Evolutionary conservation across 1,140 invertebrate genomes (phyloP), one percentile per base, ranked within the genome.

Genomic region (Episyrphus balteatus): DNA sequence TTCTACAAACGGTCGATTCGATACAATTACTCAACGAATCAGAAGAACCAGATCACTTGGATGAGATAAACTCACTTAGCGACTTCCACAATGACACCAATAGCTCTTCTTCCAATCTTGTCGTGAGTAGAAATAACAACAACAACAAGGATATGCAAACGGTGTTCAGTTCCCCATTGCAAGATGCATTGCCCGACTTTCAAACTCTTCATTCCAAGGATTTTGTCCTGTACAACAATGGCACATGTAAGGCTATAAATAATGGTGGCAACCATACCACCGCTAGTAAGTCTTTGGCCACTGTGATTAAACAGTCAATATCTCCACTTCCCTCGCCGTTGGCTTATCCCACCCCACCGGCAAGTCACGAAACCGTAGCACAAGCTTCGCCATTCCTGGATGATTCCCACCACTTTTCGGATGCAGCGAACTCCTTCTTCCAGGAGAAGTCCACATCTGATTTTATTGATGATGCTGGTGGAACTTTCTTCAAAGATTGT

Each of bases 291-390:
- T 62, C 60, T 41, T 44, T 50, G 21, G 52, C 58, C 1, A 56
- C 55, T 17, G 68, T 66, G 34, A 74, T 70, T 5, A 74, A 76
- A 49, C 72, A 71, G 1, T 62, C 57, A 39, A 59, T 74, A 40
- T 78, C 78, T 33, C 79, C 82, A 1, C 59, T 84, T 46, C 77
- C 82, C 10, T 87, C 84, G n/a, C 81, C 81, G 0, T 53, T 82
- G 6, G 81, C 84, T 10, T 89, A 89, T 66, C 85, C 86, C 10
- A 88, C 86, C 5, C 85, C 86, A 42, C 84, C 84, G 13, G 85
- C 85, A 0, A 88, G 84, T 54, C 84, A 88, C 54, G 86, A 88
- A 68, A 85, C 84, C n/a, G 53, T 67, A 40, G 61, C 61, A 7
- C 66, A 68, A 51, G 61, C 63, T 3, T 68, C 66, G 11, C 66